These are phyloP conservation scores for Trichosurus vulpecula DNA, from an alignment of 2,797 vertebrate genomes.

Conservation along the genomic window DNA sequence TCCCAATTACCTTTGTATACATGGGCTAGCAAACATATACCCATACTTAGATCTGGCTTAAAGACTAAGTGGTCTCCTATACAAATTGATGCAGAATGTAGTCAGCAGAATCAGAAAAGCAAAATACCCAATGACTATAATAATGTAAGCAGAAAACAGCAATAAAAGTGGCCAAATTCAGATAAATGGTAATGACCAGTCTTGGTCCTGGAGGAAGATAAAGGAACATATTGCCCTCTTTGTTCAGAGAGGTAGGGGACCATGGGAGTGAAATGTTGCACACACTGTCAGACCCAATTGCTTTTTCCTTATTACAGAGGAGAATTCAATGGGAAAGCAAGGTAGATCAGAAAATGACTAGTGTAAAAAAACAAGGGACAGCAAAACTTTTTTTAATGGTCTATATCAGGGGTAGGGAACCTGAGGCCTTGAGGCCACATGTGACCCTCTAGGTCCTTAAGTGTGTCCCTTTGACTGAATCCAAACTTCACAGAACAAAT, in stretches of 20 bases:
- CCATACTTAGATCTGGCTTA: background rate
- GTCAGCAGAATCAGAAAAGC: background rate
- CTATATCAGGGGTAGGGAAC: background rate
- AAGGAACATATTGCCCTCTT: background rate
- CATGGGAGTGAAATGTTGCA: background rate
- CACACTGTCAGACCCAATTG: background rate
- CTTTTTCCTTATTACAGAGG: background rate
- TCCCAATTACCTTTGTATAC: background rate
- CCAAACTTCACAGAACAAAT: too few relatives aligned
- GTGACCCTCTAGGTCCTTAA: too few relatives aligned
- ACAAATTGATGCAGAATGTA: background rate
- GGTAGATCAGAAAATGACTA: background rate
- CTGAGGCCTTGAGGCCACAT: too few relatives aligned
- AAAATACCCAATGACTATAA: background rate
- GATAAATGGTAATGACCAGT: background rate
- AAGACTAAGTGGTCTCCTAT: background rate
- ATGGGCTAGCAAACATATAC: background rate
- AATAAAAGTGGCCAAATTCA: background rate
- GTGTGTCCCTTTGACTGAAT: too few relatives aligned
- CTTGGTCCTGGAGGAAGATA: background rate
- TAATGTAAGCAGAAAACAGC: background rate
- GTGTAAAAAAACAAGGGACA: background rate
- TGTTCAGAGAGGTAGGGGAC: background rate
- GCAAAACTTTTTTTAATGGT: background rate
- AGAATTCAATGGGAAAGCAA: background rate